phyloP scores from a whole-genome alignment of 2,113 vertebrate species.

The Chloroceryle aenea region DNA sequence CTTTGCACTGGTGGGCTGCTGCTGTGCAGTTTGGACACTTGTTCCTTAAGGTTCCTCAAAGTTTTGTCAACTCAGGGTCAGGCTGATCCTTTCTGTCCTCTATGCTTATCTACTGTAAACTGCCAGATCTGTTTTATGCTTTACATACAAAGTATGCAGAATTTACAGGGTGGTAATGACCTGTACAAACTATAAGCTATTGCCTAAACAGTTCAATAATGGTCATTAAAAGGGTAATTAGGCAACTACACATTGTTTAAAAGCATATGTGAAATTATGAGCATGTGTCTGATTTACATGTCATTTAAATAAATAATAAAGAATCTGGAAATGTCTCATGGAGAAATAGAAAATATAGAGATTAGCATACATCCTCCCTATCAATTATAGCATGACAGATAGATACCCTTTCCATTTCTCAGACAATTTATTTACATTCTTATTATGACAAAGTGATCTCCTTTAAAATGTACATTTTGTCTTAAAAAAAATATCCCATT shows the following conservation, averaged over 20 bases:
- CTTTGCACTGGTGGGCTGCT: background rate
- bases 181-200: slow-evolving; percentile 13
- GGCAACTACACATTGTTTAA: slow-evolving; percentile 33
- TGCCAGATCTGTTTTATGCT: background rate
- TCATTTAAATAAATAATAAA: slow-evolving; percentile 5
- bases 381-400: background rate
- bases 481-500: background rate
- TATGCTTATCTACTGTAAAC: rapidly evolving
- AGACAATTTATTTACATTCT: background rate
- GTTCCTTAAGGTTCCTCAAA: background rate
- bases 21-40: background rate
- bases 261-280: slow-evolving; percentile 49
- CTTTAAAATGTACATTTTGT: background rate
- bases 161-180: slow-evolving; percentile 34
- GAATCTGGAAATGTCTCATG: background rate
- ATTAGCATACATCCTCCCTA: background rate
- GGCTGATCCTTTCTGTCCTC: background rate
- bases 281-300: background rate
- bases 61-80: background rate
- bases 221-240: slow-evolving; percentile 52
- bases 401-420: background rate
- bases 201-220: slow-evolving; percentile 37
- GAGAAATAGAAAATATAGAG: background rate
- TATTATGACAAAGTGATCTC: background rate
- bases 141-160: background rate